Percentiles rank a stretch among this genome's conserved stretches.
Conservation (phyloP, 1,140 invertebrate genomes). For the Drosophila auraria region DNA sequence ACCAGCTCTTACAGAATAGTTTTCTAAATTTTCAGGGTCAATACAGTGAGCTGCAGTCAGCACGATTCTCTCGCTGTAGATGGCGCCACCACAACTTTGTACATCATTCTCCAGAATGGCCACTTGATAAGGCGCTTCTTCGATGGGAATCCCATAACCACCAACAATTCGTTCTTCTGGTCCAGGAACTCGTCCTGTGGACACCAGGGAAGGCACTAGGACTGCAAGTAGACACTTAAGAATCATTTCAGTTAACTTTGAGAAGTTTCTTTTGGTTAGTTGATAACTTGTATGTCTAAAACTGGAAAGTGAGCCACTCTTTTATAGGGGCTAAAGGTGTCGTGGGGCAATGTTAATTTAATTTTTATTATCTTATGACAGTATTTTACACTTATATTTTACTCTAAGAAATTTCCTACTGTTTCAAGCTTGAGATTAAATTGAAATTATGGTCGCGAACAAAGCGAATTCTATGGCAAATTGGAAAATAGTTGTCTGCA, state of each 20-base stretch:
- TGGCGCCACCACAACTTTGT: conserved; percentile 3
- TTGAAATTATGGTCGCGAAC: background rate
- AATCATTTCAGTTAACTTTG: background rate
- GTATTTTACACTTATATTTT: background rate
- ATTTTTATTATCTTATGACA: background rate
- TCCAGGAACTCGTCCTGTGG: background rate
- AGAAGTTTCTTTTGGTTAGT: too few species aligned
- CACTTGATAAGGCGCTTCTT: conserved; percentile 9
- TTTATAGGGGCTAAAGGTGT: background rate
- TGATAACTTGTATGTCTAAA: background rate
- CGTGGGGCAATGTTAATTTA: background rate
- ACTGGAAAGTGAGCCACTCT: background rate
- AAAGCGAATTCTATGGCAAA: background rate
- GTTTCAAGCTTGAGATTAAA: background rate
- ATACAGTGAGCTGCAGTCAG: conserved; percentile 33
- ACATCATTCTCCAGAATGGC: background rate
- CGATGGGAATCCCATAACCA: background rate
- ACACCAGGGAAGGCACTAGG: background rate
- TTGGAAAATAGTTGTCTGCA: background rate
- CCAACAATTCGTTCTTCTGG: conserved; percentile 6
- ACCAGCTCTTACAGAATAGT: background rate
- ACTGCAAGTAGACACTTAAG: background rate
- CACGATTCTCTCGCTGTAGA: conserved; percentile 17
- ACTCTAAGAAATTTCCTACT: background rate
- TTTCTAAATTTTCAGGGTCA: background rate